phyloP scores from a whole-genome alignment of 2,797 vertebrate genomes.

The Chelon auratus region DNA sequence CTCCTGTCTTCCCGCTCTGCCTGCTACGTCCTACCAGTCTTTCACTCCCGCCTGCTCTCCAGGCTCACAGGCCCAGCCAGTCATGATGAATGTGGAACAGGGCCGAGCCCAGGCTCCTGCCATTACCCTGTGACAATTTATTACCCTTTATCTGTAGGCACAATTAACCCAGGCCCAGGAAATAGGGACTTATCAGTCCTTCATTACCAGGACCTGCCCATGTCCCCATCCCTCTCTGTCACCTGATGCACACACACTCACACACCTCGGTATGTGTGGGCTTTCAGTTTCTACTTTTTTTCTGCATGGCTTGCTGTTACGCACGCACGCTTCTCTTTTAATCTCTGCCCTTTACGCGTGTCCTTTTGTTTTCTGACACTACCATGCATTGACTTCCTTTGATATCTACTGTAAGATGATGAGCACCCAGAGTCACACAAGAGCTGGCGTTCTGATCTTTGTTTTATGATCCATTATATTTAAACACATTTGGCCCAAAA shows the following conservation, averaged over 20 bases:
- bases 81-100: constrained; percentile 85
- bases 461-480: constrained; percentile 18
- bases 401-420: constrained; percentile 22
- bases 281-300: constrained; percentile 43
- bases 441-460: constrained; percentile 1
- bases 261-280: constrained; percentile 23
- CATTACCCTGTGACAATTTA: constrained; percentile 86
- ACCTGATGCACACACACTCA: constrained; percentile 53
- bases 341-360: constrained; percentile 26
- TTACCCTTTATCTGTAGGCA: constrained; percentile 87
- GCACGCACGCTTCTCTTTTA: constrained; percentile 23
- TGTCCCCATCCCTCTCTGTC: constrained; percentile 83
- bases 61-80: constrained; percentile 55
- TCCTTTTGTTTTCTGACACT: constrained; percentile 45
- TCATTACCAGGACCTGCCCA: constrained; percentile 82
- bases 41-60: constrained; percentile 45
- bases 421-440: constrained; percentile 5
- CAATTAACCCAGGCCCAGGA: constrained; percentile 87
- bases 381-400: constrained; percentile 31
- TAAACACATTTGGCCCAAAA: constrained; percentile 12
- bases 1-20: constrained; percentile 17
- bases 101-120: constrained; percentile 74
- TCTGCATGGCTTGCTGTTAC: constrained; percentile 24
- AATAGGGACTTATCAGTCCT: constrained; percentile 85
- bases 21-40: constrained; percentile 37